phyloP scores from a whole-genome alignment of 2,888 invertebrate species.

The Tetragonisca angustula region DNA sequence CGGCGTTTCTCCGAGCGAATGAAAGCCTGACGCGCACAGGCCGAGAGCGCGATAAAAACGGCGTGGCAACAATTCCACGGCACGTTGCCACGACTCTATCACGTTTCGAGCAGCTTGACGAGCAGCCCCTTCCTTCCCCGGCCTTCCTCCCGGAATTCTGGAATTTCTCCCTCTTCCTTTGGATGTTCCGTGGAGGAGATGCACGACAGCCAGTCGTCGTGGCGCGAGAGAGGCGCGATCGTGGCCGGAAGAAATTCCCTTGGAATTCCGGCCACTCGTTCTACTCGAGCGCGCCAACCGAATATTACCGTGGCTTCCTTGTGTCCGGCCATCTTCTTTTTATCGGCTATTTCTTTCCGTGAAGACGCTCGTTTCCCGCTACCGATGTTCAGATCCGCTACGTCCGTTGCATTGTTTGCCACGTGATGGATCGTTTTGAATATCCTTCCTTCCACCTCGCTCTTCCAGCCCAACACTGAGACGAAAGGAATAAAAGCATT shows the following conservation, averaged over 20 bases:
- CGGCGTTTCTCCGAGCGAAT: constrained; percentile 16
- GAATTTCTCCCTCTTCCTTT: constrained; percentile 21
- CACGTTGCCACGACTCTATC: constrained; percentile 36
- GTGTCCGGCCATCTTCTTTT: constrained; percentile 35
- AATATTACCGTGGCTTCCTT: constrained; percentile 51
- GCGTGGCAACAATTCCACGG: constrained; percentile 42
- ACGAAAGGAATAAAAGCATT: not conserved
- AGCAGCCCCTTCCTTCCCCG: constrained; percentile 1
- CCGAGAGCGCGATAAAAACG: constrained; percentile 36
- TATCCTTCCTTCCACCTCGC: too few relatives aligned
- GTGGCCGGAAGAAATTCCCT: constrained; percentile 51
- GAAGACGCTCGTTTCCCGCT: constrained; percentile 19
- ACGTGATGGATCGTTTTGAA: constrained; percentile 15
- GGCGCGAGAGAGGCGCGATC: constrained; percentile 8
- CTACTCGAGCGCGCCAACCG: constrained; percentile 23
- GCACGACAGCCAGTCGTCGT: not conserved
- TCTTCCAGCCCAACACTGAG: too few relatives aligned
- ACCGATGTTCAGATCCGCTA: not conserved
- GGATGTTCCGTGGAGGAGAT: not conserved
- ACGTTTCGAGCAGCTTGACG: constrained; percentile 27
- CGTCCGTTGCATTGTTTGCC: constrained; percentile 1
- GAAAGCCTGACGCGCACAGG: not conserved
- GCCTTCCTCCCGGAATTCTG: constrained; percentile 34
- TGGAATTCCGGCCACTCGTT: constrained; percentile 46
- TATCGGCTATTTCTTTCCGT: constrained; percentile 35